These are phyloP conservation scores for Eremobia ochroleuca DNA, from an alignment of 2,888 invertebrate genomes.

Conservation along the genomic window DNA sequence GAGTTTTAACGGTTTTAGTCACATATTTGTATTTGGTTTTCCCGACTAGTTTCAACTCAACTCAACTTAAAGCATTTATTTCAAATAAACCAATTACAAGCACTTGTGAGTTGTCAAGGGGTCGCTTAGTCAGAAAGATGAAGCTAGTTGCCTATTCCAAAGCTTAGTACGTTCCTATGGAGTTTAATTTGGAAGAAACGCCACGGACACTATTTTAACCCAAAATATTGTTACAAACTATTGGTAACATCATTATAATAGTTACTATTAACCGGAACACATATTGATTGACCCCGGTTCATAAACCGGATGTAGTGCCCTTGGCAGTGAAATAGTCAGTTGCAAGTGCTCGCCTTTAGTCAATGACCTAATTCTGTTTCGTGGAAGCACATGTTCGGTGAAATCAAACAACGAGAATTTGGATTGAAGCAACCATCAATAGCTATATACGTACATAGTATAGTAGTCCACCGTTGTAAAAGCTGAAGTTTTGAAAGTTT, in stretches of 20 bases:
- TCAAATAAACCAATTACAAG: neutral
- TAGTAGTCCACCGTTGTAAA: neutral
- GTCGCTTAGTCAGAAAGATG: neutral
- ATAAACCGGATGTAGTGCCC: neutral
- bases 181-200: neutral
- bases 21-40: neutral
- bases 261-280: neutral
- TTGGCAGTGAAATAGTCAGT: slow-evolving; percentile 23
- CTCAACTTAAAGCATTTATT: neutral
- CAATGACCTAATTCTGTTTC: neutral
- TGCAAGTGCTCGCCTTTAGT: neutral
- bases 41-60: neutral
- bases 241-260: neutral
- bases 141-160: neutral
- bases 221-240: neutral
- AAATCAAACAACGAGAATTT: neutral
- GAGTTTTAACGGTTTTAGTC: neutral
- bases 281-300: slow-evolving; percentile 22
- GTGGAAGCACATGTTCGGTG: neutral
- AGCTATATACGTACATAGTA: too few species aligned
- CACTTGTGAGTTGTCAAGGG: neutral
- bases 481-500: neutral
- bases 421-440: neutral
- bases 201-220: neutral
- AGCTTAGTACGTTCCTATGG: neutral